Percentiles rank a stretch among this genome's conserved stretches.
phyloP scores from a whole-genome alignment of 2,888 invertebrate genomes.

The Hemaris fuciformis region DNA sequence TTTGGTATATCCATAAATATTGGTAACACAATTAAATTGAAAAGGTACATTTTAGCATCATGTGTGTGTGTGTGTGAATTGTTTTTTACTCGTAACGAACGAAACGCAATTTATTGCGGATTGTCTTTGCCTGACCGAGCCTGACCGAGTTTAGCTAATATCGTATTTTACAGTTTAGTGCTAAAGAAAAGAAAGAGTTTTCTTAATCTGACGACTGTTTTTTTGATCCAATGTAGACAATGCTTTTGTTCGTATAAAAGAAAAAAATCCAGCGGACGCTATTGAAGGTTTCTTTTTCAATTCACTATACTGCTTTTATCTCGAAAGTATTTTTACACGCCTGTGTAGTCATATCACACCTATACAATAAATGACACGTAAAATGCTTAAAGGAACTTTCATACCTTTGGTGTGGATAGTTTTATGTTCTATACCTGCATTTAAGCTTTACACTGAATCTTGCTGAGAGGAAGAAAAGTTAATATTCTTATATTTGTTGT shows the following conservation, averaged over 20 bases:
- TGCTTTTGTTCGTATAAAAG: too few species aligned
- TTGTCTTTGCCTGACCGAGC: not conserved
- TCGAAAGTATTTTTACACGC: too few species aligned
- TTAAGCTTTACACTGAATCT: not conserved
- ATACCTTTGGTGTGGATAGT: too few species aligned
- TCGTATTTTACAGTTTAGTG: not conserved
- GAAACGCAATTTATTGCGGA: not conserved
- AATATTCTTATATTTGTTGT: not conserved
- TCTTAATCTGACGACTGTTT: not conserved
- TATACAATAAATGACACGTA: too few species aligned
- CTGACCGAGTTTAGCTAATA: not conserved
- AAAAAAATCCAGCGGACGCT: too few species aligned
- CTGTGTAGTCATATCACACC: too few species aligned
- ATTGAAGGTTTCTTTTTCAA: too few species aligned
- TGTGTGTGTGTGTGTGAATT: not conserved
- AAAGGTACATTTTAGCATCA: constrained; percentile 18
- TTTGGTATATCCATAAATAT: constrained; percentile 22
- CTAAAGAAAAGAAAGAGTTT: not conserved
- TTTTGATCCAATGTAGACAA: too few species aligned
- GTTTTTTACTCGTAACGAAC: too few species aligned
- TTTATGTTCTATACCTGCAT: too few species aligned
- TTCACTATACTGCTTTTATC: too few species aligned
- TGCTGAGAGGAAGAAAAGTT: not conserved
- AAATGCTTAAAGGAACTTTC: too few species aligned
- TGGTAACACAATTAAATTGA: constrained; percentile 20